Evolutionary conservation across 2,797 vertebrate species (phyloP).

Genomic region (Iguana delicatissima): DNA sequence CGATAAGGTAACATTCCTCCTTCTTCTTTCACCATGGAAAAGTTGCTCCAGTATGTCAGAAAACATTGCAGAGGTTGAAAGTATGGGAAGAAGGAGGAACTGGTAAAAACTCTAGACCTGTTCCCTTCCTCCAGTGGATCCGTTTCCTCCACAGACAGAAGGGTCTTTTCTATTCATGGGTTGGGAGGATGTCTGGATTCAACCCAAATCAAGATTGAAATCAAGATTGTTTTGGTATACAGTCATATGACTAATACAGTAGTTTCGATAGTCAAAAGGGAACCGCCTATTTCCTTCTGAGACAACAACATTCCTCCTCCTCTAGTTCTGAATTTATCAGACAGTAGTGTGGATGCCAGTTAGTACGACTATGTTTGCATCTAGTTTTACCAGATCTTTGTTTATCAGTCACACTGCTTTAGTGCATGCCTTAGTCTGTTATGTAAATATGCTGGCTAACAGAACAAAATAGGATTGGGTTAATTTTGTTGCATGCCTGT

Average conservation of each 20-base stretch:
- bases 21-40: not conserved
- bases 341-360: slow-evolving; percentile 49
- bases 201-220: not conserved
- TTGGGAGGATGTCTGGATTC: not conserved
- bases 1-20: not conserved
- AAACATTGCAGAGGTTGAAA: not conserved
- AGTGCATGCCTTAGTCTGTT: slow-evolving; percentile 21
- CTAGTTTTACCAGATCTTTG: slow-evolving; percentile 51
- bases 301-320: slow-evolving; percentile 37
- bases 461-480: slow-evolving; percentile 53
- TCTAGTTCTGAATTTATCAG: slow-evolving; percentile 23
- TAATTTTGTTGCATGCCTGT: slow-evolving; percentile 60
- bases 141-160: not conserved
- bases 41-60: not conserved
- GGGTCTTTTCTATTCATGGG: not conserved
- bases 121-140: not conserved
- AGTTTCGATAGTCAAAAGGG: slow-evolving; percentile 33
- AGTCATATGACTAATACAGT: not conserved
- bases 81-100: not conserved
- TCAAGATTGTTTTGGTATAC: not conserved
- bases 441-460: slow-evolving; percentile 52
- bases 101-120: not conserved
- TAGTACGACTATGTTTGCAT: slow-evolving; percentile 40
- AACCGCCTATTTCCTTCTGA: slow-evolving; percentile 47
- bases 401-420: slow-evolving; percentile 39